Evolutionary conservation across 1,140 invertebrate genomes (phyloP).

Genomic region (Hormaphis cornu): DNA sequence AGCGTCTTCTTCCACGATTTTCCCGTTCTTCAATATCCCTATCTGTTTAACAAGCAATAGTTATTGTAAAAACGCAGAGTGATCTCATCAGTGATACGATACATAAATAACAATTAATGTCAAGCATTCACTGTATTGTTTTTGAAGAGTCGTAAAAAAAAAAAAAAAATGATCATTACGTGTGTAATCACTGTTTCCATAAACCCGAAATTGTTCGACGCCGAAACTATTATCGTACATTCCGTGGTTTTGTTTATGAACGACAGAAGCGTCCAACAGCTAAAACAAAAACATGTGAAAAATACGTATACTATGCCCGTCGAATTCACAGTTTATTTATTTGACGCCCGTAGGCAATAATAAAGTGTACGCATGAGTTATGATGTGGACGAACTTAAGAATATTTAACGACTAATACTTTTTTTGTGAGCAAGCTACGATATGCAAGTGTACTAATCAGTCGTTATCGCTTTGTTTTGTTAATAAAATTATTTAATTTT

Average conservation of each 20-base stretch:
- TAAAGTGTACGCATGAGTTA: not conserved
- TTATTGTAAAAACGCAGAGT: not conserved
- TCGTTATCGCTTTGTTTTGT: too few relatives aligned
- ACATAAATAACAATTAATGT: too few relatives aligned
- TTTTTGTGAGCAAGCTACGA: too few relatives aligned
- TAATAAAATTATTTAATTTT: too few relatives aligned
- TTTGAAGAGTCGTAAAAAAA: not conserved
- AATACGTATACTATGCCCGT: not conserved
- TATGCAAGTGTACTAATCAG: too few relatives aligned
- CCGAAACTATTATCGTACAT: conserved; percentile 13
- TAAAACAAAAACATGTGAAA: not conserved
- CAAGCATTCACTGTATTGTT: too few relatives aligned
- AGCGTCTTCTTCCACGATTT: not conserved
- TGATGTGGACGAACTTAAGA: too few relatives aligned
- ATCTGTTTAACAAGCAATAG: not conserved
- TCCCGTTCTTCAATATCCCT: not conserved
- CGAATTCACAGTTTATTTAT: too few relatives aligned
- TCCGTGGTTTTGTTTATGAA: not conserved
- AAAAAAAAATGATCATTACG: not conserved
- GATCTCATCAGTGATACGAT: too few relatives aligned
- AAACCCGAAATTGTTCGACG: conserved; percentile 3
- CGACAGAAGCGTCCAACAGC: not conserved
- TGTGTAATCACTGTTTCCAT: conserved; percentile 16
- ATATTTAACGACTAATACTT: too few relatives aligned
- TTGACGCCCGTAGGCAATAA: not conserved